Percentiles rank a stretch among this genome's conserved stretches.
These are phyloP conservation scores for Bombyx mandarina DNA, from an alignment of 1,140 invertebrate genomes.

Conservation along the genomic window DNA sequence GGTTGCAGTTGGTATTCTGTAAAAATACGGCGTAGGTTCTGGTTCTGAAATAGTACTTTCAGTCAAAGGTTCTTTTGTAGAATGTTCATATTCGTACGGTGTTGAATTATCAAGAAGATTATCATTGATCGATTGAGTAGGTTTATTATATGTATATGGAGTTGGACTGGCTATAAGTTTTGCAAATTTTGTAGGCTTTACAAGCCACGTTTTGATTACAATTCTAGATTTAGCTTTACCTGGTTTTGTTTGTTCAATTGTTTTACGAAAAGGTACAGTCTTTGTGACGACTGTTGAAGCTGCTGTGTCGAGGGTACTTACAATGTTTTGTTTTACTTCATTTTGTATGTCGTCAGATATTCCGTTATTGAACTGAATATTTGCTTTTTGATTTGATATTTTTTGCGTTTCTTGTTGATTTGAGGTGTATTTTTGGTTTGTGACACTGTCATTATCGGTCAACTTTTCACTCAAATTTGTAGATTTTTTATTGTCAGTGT, in stretches of 20 bases:
- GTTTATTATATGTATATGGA: constrained; percentile 37
- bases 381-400: neutral
- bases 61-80: constrained; percentile 8
- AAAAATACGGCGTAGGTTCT: constrained; percentile 12
- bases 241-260: constrained; percentile 38
- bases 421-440: constrained; percentile 6
- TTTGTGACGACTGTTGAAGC: constrained; percentile 45
- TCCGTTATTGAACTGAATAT: constrained; percentile 7
- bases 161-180: constrained; percentile 34
- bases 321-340: constrained; percentile 44
- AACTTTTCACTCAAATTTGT: too few relatives aligned
- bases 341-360: constrained; percentile 12
- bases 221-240: constrained; percentile 50
- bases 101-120: constrained; percentile 8
- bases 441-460: neutral
- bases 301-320: constrained; percentile 31
- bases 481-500: constrained; percentile 15
- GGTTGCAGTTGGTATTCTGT: constrained; percentile 20
- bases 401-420: constrained; percentile 17
- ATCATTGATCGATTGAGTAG: constrained; percentile 13
- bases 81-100: constrained; percentile 20
- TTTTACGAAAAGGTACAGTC: constrained; percentile 42
- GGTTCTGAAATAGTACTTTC: constrained; percentile 8
- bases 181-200: constrained; percentile 46
- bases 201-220: constrained; percentile 59